These are phyloP conservation scores for Empidonax alnorum DNA, from an alignment of 2,113 vertebrate genomes.

Conservation along the genomic window DNA sequence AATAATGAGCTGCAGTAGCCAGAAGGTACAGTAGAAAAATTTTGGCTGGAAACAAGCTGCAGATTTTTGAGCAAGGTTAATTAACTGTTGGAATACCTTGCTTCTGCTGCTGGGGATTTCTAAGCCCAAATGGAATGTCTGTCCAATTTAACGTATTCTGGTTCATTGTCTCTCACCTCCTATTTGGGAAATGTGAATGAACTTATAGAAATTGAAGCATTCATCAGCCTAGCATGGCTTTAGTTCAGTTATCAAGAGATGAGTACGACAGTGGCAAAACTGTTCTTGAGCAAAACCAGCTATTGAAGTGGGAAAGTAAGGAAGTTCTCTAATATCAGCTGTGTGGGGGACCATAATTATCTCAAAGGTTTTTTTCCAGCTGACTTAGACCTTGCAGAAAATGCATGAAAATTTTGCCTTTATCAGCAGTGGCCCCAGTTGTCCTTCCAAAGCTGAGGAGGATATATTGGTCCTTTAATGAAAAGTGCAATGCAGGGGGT, in stretches of 20 bases:
- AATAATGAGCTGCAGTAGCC: slow-evolving; percentile 50
- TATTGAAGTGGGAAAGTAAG: not conserved
- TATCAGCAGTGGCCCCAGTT: not conserved
- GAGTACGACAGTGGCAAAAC: not conserved
- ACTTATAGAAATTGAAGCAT: not conserved
- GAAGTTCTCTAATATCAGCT: not conserved
- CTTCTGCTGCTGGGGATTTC: not conserved
- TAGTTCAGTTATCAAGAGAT: not conserved
- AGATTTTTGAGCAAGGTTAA: slow-evolving; percentile 25
- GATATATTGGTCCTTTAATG: not conserved
- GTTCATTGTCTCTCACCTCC: not conserved
- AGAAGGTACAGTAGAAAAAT: slow-evolving; percentile 27
- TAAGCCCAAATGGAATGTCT: not conserved
- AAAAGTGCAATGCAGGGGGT: not conserved
- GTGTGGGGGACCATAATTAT: not conserved
- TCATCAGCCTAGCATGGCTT: not conserved
- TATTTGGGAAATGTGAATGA: not conserved
- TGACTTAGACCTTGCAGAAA: not conserved
- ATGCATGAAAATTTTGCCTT: not conserved
- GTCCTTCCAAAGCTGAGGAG: not conserved
- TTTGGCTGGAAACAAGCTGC: slow-evolving; percentile 35
- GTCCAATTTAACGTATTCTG: not conserved
- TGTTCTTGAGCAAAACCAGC: not conserved
- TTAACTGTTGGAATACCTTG: slow-evolving; percentile 54
- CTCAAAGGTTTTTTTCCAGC: not conserved